Evolutionary conservation across 2,113 vertebrate genomes (phyloP).

Genomic region (Dolichallabes microphthalmus): DNA sequence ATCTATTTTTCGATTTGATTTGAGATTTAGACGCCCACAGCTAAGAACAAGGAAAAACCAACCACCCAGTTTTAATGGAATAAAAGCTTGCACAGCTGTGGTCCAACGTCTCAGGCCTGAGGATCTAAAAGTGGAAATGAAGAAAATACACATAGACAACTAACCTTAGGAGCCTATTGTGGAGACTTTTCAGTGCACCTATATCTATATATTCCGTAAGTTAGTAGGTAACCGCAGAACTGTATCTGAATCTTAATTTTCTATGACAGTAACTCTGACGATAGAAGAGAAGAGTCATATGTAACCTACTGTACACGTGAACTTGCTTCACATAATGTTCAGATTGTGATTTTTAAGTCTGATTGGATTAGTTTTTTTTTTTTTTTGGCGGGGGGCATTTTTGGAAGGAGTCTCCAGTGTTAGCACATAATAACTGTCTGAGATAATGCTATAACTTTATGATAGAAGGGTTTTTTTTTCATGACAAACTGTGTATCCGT

Average conservation of each 20-base stretch:
- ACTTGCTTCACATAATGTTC: no score
- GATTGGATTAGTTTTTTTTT: no score
- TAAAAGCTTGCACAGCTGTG: conserved; percentile 47
- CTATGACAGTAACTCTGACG: not conserved
- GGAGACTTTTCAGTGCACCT: not conserved
- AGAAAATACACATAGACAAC: not conserved
- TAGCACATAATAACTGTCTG: not conserved
- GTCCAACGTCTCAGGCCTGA: conserved; percentile 36
- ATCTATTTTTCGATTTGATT: not conserved
- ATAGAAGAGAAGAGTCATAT: not conserved
- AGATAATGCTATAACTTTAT: not conserved
- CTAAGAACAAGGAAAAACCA: conserved; percentile 15
- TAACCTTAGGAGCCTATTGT: not conserved
- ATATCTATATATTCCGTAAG: not conserved
- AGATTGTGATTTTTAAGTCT: not conserved
- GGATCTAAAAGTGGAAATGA: conserved; percentile 28
- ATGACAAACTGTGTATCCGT: not conserved
- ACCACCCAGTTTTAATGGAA: conserved; percentile 46
- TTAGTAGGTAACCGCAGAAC: not conserved
- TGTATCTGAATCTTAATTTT: not conserved
- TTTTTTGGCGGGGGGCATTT: no score
- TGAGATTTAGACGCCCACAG: conserved; percentile 11
- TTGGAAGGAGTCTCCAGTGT: not conserved
- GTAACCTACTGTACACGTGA: no score
- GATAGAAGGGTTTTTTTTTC: not conserved